Conservation (phyloP, 2,888 invertebrate genomes). For the Agrenia bidenticulata region DNA sequence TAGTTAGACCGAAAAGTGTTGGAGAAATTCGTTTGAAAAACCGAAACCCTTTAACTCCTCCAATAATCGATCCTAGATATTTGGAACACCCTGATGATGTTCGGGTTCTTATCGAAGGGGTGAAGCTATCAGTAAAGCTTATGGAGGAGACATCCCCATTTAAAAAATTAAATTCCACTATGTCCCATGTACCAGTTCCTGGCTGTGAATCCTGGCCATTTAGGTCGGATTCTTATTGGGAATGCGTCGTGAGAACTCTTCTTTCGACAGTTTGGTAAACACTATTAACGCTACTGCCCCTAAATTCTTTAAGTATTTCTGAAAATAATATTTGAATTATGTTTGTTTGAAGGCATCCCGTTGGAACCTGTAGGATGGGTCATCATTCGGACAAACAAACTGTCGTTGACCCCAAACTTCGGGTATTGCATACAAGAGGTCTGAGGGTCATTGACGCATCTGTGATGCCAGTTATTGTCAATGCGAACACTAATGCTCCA, state of each 20-base stretch:
- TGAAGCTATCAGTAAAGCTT: constrained; percentile 20
- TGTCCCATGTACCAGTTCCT: constrained; percentile 24
- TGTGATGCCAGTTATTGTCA: constrained; percentile 31
- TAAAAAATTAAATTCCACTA: constrained; percentile 26
- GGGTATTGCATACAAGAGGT: constrained; percentile 22
- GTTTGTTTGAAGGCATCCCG: constrained; percentile 32
- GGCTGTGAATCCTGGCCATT: constrained; percentile 33
- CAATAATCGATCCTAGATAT: constrained; percentile 40
- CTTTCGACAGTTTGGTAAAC: constrained; percentile 10
- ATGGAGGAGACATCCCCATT: constrained; percentile 30
- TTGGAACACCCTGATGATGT: constrained; percentile 37
- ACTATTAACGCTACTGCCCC: too few species aligned
- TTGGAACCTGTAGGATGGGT: constrained; percentile 43
- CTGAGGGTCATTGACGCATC: constrained; percentile 29
- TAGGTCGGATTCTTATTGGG: constrained; percentile 37
- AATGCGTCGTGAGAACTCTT: constrained; percentile 18
- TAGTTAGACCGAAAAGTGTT: constrained; percentile 31
- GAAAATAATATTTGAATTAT: too few species aligned
- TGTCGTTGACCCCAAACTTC: constrained; percentile 42
- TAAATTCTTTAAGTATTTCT: not conserved
- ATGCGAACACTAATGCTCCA: constrained; percentile 32
- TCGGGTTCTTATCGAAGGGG: constrained; percentile 30
- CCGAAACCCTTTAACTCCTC: constrained; percentile 30
- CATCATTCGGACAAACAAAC: constrained; percentile 26
- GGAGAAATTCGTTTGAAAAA: constrained; percentile 35